phyloP scores from a whole-genome alignment of 2,113 vertebrate species.

The Nothobranchius furzeri region DNA sequence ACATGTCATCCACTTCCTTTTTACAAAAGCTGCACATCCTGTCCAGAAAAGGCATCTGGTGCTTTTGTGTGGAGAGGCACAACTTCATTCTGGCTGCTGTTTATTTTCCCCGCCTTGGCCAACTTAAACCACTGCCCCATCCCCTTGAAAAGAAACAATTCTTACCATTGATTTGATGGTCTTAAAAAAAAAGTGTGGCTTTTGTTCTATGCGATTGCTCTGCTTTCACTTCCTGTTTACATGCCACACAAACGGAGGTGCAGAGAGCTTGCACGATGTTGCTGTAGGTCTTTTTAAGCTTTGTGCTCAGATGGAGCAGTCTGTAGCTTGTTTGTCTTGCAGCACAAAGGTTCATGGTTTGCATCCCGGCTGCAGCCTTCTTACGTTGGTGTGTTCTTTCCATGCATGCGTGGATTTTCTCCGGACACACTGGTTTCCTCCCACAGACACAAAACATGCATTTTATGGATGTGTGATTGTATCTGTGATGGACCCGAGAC shows the following conservation, averaged over 20 bases:
- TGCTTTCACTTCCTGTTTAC: slow-evolving; percentile 71
- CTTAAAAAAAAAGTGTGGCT: slow-evolving; percentile 11
- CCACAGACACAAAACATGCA: no score
- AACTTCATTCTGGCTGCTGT: slow-evolving; percentile 36
- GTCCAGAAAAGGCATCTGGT: slow-evolving; percentile 63
- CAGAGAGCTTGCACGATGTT: slow-evolving; percentile 12
- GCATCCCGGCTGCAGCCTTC: no score
- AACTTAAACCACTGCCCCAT: slow-evolving; percentile 19
- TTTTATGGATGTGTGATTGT: no score
- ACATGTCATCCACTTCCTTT: slow-evolving; percentile 48
- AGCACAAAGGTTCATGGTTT: no score
- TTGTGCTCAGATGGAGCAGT: slow-evolving; percentile 5
- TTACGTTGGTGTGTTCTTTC: no score
- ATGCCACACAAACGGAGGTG: slow-evolving; percentile 23
- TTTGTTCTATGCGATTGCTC: slow-evolving; percentile 49
- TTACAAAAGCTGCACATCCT: slow-evolving; percentile 68
- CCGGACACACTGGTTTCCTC: no score
- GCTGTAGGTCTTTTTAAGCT: slow-evolving; percentile 31
- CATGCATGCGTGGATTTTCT: no score
- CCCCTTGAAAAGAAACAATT: slow-evolving; percentile 37
- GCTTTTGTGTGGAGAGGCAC: slow-evolving; percentile 47
- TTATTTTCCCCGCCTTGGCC: slow-evolving; percentile 43
- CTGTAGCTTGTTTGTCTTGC: no score
- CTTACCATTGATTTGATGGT: slow-evolving; percentile 22
- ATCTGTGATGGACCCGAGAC: no score